Evolutionary conservation across 2,888 invertebrate genomes (phyloP), one percentile per base, ranked within the genome.

Genomic region (Caenorhabditis sp.): DNA sequence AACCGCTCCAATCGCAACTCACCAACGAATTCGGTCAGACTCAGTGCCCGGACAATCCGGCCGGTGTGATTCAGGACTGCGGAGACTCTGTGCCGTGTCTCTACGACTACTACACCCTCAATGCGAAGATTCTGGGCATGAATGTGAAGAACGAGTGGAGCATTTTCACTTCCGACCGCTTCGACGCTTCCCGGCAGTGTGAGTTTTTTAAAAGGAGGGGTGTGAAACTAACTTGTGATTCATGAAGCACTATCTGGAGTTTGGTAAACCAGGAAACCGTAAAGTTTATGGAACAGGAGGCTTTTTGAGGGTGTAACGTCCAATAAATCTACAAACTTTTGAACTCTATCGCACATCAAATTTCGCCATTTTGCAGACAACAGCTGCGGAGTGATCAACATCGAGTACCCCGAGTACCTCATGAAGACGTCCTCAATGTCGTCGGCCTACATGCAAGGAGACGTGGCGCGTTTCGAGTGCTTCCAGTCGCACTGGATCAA

Each of bases 361-460:
- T 35, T 17, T 35, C 30, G 7, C 9, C 0, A 24, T 26, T 26
- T 80, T 85, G 41, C 66, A 87, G 86, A 88, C 75, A 88, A 88
- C 80, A 84, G 83, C 43, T 88, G 88, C 56, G 88, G 88, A 22
- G 85, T 86, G 24, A 88, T 88, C 73, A 88, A 87, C 71, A 89
- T 88, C 58, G 88, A 88, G 55, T 88, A 88, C 52, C 88, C 84
- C 1, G 84, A 84, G 65, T 84, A 84, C 61, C 68, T 84, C 26
- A 85, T 83, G 77, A 88, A 88, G 62, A 86, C 84, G 8, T 77
- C 82, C 0, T 75, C 82, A 1, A 55, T 84, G 72, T 52, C 72
- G 2, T 79, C 82, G 20, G 84, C 79, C 11, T 84, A 84, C 52
- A 26, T 84, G 45, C 75, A 81, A 58, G 83, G 83, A 58, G 81